A percentile compares a stretch with the other conserved stretches of the same genome.
These are phyloP conservation scores for Drosophila sturtevanti DNA, from an alignment of 1,140 invertebrate species.

Conservation along the genomic window DNA sequence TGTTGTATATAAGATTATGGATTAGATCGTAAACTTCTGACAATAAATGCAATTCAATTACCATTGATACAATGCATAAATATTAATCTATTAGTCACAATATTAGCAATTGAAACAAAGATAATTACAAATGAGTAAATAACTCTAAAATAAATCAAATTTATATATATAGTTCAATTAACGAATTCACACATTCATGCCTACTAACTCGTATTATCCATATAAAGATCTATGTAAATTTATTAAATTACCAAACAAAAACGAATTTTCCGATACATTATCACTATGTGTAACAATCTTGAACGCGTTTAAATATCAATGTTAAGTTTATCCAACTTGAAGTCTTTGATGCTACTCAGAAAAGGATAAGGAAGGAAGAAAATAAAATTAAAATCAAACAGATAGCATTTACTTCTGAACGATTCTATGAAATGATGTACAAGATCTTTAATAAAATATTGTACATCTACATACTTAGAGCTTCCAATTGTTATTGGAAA, in stretches of 20 bases:
- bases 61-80: constrained; percentile 42
- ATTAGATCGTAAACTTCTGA: constrained; percentile 78
- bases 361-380: not conserved
- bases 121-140: constrained; percentile 30
- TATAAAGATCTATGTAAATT: constrained; percentile 35
- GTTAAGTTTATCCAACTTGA: not conserved
- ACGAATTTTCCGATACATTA: constrained; percentile 28
- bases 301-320: constrained; percentile 16
- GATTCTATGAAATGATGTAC: too few relatives aligned
- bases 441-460: not conserved
- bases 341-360: not conserved
- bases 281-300: constrained; percentile 17
- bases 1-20: constrained; percentile 55
- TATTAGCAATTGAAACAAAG: constrained; percentile 43
- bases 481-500: constrained; percentile 17
- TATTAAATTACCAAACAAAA: constrained; percentile 17
- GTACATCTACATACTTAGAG: constrained; percentile 16
- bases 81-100: constrained; percentile 59
- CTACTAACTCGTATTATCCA: constrained; percentile 21
- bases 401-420: too few relatives aligned
- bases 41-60: constrained; percentile 82
- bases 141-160: constrained; percentile 60
- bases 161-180: constrained; percentile 51
- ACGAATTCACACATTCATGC: constrained; percentile 32
- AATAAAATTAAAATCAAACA: too few relatives aligned